Percentiles rank a stretch among this genome's conserved stretches.
phyloP scores from a whole-genome alignment of 2,888 invertebrate species.

The Hydrotaea cyrtoneurina region DNA sequence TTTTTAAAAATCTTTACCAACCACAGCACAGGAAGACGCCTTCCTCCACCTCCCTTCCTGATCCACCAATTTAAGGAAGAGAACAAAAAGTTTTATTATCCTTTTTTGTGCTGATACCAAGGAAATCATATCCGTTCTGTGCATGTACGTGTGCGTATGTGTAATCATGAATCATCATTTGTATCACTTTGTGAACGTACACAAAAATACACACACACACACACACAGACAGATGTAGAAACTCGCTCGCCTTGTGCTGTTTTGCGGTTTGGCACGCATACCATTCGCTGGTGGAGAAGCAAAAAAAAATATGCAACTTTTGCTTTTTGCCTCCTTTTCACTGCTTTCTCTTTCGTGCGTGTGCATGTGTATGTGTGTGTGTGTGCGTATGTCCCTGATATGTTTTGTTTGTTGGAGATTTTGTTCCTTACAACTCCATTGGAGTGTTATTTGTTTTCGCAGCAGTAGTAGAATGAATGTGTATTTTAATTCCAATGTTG shows the following conservation, averaged over 20 bases:
- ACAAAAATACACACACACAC: background rate
- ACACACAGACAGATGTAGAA: background rate
- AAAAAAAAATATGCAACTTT: background rate
- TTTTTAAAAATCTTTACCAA: constrained; percentile 14
- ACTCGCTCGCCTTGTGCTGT: background rate
- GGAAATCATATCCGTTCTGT: background rate
- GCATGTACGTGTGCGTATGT: background rate
- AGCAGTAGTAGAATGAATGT: constrained; percentile 3
- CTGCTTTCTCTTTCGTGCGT: too few species aligned
- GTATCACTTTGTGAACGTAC: background rate
- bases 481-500: background rate
- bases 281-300: background rate
- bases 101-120: background rate
- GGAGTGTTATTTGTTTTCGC: background rate
- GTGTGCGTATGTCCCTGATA: background rate
- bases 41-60: background rate
- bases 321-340: background rate
- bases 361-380: background rate
- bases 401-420: constrained; percentile 4
- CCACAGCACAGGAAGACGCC: background rate
- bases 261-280: constrained; percentile 10
- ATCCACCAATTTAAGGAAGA: background rate
- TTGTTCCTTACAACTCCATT: constrained; percentile 14
- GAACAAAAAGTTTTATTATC: background rate
- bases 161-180: constrained; percentile 21